A percentile compares a stretch with the other conserved stretches of the same genome.
phyloP scores from a whole-genome alignment of 2,113 vertebrate genomes.

The Myocastor coypus region DNA sequence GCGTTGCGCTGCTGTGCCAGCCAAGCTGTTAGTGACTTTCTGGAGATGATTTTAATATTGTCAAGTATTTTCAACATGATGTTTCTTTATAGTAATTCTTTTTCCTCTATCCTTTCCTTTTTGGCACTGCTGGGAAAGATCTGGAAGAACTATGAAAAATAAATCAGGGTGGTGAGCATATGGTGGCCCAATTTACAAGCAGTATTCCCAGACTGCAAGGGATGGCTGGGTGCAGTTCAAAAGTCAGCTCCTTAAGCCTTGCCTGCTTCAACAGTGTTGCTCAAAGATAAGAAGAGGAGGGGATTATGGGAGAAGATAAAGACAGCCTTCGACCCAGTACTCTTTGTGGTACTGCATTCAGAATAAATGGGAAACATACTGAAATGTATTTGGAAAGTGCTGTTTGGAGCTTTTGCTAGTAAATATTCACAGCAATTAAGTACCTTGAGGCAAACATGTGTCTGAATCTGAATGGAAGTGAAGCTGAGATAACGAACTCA shows the following conservation, averaged over 20 bases:
- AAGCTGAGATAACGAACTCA: slow-evolving; percentile 63
- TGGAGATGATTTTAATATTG: background rate
- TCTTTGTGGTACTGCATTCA: background rate
- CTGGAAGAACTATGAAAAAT: slow-evolving; percentile 21
- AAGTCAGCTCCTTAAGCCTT: slow-evolving; percentile 18
- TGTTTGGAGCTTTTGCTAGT: slow-evolving; percentile 21
- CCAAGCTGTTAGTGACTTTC: slow-evolving; percentile 1
- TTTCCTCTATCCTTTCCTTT: background rate
- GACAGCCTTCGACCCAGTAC: background rate
- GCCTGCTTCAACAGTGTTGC: slow-evolving; percentile 14
- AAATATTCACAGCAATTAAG: slow-evolving; percentile 56
- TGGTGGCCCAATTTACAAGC: background rate
- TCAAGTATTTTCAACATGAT: slow-evolving; percentile 13
- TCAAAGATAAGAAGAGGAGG: slow-evolving; percentile 35
- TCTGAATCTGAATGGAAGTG: slow-evolving; percentile 29
- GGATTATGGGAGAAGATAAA: slow-evolving; percentile 48
- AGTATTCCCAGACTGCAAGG: background rate
- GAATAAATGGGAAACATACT: slow-evolving; percentile 49
- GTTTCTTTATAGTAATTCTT: slow-evolving; percentile 34
- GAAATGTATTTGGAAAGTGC: slow-evolving; percentile 52
- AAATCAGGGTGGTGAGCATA: background rate
- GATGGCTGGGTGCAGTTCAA: background rate
- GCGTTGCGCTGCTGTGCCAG: background rate
- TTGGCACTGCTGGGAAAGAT: slow-evolving; percentile 23
- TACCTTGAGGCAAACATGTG: background rate